Evolutionary conservation across 1,140 invertebrate genomes (phyloP).

Genomic region (Drosophila gunungcola): DNA sequence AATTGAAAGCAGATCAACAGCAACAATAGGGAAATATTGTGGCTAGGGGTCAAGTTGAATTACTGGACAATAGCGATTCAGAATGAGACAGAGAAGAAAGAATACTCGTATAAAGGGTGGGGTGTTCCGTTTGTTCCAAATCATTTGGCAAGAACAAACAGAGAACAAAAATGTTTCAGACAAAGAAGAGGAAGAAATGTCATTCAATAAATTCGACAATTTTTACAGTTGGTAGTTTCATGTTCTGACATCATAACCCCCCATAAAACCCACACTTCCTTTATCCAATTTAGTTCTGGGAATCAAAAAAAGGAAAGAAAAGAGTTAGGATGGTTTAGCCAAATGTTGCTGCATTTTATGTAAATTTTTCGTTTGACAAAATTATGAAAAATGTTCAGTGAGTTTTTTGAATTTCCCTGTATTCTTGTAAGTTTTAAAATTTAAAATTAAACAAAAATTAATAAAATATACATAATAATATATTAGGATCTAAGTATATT

Average conservation of each 20-base stretch:
- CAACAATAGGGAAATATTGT: slow-evolving; percentile 47
- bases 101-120: not conserved
- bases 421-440: too few species aligned
- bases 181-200: slow-evolving; percentile 25
- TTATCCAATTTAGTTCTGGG: not conserved
- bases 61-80: slow-evolving; percentile 58
- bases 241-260: slow-evolving; percentile 38
- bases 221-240: slow-evolving; percentile 44
- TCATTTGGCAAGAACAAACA: slow-evolving; percentile 72
- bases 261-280: slow-evolving; percentile 15
- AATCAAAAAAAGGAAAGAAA: not conserved
- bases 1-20: slow-evolving; percentile 15
- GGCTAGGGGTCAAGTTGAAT: slow-evolving; percentile 63
- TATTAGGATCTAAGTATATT: too few species aligned
- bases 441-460: too few species aligned
- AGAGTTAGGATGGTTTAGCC: not conserved
- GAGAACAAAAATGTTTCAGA: not conserved
- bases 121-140: slow-evolving; percentile 60
- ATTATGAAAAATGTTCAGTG: not conserved
- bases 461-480: too few species aligned
- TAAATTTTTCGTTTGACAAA: not conserved
- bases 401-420: too few species aligned
- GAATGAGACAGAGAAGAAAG: slow-evolving; percentile 15
- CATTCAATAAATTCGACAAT: slow-evolving; percentile 66
- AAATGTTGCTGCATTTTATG: too few species aligned